A percentile compares a stretch with the other conserved stretches of the same genome.
These are phyloP conservation scores for Drosophila eugracilis DNA, from an alignment of 1,140 invertebrate species.

Conservation along the genomic window DNA sequence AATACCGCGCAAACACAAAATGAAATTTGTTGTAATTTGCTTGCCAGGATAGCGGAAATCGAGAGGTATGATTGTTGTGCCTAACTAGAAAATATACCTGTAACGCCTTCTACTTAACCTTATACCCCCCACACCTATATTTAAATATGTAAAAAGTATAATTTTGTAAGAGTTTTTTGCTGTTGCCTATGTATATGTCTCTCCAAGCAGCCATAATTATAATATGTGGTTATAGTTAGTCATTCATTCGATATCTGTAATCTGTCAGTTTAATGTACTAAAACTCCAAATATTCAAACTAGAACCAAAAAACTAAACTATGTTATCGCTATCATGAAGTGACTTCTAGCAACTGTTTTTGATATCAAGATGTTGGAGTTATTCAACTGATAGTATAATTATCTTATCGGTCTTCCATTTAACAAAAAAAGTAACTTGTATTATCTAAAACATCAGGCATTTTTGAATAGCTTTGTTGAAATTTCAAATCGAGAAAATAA, in stretches of 20 bases:
- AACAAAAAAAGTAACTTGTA: not conserved
- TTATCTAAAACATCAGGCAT: not conserved
- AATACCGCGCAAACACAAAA: constrained; percentile 81
- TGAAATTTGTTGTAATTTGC: constrained; percentile 84
- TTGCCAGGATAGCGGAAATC: constrained; percentile 85
- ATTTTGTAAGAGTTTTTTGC: constrained; percentile 12
- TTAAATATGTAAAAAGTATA: constrained; percentile 9
- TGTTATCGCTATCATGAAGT: not conserved
- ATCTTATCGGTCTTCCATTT: constrained; percentile 1
- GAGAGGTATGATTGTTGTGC: constrained; percentile 84
- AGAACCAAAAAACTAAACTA: not conserved
- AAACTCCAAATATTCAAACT: not conserved
- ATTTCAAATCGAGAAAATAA: no score
- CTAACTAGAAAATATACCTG: constrained; percentile 52
- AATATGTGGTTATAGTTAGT: not conserved
- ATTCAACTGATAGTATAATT: constrained; percentile 1
- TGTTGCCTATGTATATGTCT: constrained; percentile 41
- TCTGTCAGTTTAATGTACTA: not conserved
- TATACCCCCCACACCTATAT: constrained; percentile 12
- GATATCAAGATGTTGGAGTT: constrained; percentile 5
- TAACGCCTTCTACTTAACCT: constrained; percentile 78
- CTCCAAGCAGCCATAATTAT: constrained; percentile 2
- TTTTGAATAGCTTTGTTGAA: not conserved
- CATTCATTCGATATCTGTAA: not conserved
- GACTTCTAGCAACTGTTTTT: not conserved